A percentile compares a stretch with the other conserved stretches of the same genome.
phyloP scores from a whole-genome alignment of 2,888 invertebrate species.

The Aphrophora alni region DNA sequence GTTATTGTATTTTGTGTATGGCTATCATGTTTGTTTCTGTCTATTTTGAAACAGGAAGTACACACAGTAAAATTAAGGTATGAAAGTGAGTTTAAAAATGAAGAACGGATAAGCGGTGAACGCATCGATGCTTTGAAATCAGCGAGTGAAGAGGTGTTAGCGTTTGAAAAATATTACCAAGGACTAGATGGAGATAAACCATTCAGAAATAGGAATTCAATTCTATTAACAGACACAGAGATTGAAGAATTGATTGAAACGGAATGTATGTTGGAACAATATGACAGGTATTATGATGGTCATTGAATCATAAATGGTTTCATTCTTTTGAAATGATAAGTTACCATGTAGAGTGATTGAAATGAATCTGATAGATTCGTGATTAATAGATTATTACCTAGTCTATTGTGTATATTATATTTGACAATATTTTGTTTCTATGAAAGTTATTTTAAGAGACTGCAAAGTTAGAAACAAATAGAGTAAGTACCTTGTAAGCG shows the following conservation, averaged over 20 bases:
- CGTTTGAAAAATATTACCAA: constrained; percentile 30
- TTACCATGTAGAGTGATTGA: neutral
- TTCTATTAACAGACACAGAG: neutral
- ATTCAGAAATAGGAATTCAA: neutral
- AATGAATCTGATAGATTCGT: neutral
- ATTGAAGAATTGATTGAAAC: neutral
- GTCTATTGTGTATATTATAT: neutral
- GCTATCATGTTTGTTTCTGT: too few relatives aligned
- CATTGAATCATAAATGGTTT: neutral
- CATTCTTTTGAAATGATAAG: neutral
- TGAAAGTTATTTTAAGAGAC: neutral
- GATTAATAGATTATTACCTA: neutral
- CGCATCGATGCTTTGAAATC: constrained; percentile 1
- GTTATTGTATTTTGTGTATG: too few relatives aligned
- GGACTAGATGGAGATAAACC: constrained; percentile 17
- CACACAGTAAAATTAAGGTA: neutral
- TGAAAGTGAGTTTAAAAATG: neutral
- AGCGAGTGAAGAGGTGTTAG: constrained; percentile 25
- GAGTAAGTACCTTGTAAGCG: neutral
- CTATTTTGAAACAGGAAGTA: neutral
- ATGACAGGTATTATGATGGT: neutral
- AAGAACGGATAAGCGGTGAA: neutral
- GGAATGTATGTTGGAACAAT: neutral
- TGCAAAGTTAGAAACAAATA: neutral
- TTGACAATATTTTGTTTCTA: neutral